These are phyloP conservation scores for Ameiurus melas DNA, from an alignment of 2,113 vertebrate species.

Conservation along the genomic window DNA sequence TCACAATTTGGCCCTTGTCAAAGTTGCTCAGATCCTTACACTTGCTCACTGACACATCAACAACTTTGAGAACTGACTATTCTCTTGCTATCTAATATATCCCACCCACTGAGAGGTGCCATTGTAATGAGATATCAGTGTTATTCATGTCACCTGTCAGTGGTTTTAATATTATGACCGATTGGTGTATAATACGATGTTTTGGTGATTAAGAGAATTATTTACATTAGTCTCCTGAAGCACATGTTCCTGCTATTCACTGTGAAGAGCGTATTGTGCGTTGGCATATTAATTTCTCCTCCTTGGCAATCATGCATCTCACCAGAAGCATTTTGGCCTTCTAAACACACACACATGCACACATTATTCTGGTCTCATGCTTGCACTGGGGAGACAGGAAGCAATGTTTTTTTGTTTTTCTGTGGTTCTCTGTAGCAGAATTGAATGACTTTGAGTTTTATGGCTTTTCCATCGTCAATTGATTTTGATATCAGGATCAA, in stretches of 20 bases:
- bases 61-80: too few relatives aligned
- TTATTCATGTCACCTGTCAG: too few relatives aligned
- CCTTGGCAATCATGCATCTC: neutral
- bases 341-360: neutral
- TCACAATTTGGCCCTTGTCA: too few relatives aligned
- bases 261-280: constrained; percentile 22
- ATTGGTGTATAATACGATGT: neutral
- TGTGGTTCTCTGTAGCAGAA: neutral
- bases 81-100: too few relatives aligned
- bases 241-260: constrained; percentile 28
- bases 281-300: constrained; percentile 4
- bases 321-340: constrained; percentile 12
- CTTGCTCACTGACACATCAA: too few relatives aligned
- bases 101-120: too few relatives aligned
- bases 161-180: too few relatives aligned
- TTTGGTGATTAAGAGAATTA: neutral
- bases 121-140: too few relatives aligned
- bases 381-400: neutral
- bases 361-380: constrained; percentile 9
- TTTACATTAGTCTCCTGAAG: neutral
- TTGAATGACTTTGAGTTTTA: neutral
- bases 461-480: neutral
- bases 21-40: too few relatives aligned
- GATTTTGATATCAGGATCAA: constrained; percentile 10
- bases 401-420: neutral